These are phyloP conservation scores for Meriones psammophilus DNA, from an alignment of 2,797 vertebrate genomes.

Conservation along the genomic window DNA sequence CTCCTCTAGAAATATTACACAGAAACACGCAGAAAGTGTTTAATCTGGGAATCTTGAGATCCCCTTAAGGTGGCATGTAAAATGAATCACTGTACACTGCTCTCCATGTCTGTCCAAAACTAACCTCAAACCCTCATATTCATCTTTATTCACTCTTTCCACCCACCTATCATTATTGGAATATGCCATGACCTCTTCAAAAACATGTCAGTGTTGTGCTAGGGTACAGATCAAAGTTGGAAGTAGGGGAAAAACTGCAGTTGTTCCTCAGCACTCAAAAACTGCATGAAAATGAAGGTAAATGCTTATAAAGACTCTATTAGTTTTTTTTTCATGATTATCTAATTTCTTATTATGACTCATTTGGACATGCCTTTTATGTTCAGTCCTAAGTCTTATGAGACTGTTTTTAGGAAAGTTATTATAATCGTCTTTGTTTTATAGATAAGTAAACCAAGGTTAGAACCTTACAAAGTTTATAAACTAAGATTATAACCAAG, in stretches of 20 bases:
- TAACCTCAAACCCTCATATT: not conserved
- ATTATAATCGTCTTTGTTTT: not conserved
- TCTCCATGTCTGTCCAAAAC: not conserved
- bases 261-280: not conserved
- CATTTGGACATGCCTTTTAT: not conserved
- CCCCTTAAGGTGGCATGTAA: not conserved
- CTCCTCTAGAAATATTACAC: not conserved
- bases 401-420: not conserved
- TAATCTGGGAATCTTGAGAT: not conserved
- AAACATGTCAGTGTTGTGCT: not conserved
- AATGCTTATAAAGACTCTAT: not conserved
- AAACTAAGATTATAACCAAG: not conserved
- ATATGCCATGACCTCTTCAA: not conserved
- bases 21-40: not conserved
- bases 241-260: not conserved
- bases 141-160: not conserved
- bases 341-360: not conserved
- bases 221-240: not conserved
- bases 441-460: not conserved
- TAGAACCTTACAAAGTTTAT: no score
- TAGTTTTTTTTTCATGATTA: not conserved
- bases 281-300: not conserved
- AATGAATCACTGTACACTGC: not conserved
- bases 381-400: not conserved
- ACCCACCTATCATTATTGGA: not conserved